Conservation (phyloP, 2,797 vertebrate genomes). For the Chromobotia macracanthus region DNA sequence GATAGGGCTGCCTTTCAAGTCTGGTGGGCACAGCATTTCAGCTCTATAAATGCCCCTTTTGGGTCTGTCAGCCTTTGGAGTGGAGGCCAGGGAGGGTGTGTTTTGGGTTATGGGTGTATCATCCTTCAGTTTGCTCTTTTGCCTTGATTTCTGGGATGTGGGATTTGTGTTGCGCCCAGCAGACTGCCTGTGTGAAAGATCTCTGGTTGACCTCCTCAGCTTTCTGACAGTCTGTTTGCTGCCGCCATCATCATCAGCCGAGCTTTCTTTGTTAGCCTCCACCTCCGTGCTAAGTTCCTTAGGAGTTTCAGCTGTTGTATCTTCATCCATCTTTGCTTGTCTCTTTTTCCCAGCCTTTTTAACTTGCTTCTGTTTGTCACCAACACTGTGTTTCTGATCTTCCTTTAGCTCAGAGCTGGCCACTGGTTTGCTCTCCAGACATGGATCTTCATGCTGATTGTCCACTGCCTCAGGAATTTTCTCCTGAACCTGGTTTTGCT, state of each 20-base stretch:
- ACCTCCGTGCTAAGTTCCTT: slow-evolving; percentile 32
- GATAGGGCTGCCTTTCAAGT: slow-evolving; percentile 85
- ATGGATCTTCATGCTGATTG: slow-evolving; percentile 63
- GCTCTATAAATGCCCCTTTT: slow-evolving; percentile 81
- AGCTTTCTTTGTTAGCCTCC: slow-evolving; percentile 39
- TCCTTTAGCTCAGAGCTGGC: not conserved
- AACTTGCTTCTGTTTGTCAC: slow-evolving; percentile 51
- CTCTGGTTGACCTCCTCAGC: slow-evolving; percentile 73
- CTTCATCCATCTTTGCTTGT: slow-evolving; percentile 39
- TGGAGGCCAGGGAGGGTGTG: slow-evolving; percentile 66
- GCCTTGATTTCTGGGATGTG: slow-evolving; percentile 53
- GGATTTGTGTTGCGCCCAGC: slow-evolving; percentile 27
- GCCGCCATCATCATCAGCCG: slow-evolving; percentile 4
- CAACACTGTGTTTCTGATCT: slow-evolving; percentile 59
- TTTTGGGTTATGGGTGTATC: slow-evolving; percentile 42
- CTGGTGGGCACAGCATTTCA: slow-evolving; percentile 79
- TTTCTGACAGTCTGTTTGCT: slow-evolving; percentile 27
- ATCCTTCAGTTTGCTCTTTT: slow-evolving; percentile 37
- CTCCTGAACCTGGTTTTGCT: slow-evolving; percentile 75
- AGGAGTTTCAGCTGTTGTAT: slow-evolving; percentile 5
- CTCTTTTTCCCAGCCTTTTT: slow-evolving; percentile 63
- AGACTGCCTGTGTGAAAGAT: slow-evolving; percentile 49
- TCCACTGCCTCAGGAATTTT: slow-evolving; percentile 49
- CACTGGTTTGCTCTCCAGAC: slow-evolving; percentile 31
- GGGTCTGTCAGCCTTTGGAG: slow-evolving; percentile 73